Percentiles rank a stretch among this genome's conserved stretches.
phyloP scores from a whole-genome alignment of 2,113 vertebrate genomes.

The Micronycteris hirsuta region DNA sequence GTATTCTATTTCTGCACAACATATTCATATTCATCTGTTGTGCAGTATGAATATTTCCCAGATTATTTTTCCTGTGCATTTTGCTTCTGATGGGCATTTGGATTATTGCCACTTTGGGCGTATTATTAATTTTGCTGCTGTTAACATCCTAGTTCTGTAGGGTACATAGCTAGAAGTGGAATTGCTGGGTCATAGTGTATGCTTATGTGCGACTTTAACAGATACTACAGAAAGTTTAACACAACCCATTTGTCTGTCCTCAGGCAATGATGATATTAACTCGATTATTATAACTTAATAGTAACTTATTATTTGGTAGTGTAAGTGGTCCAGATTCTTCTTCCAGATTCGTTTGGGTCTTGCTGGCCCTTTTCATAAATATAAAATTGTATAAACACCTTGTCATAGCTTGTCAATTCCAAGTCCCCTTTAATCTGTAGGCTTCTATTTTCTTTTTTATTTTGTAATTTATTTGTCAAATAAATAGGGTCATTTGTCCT shows the following conservation, averaged over 20 bases:
- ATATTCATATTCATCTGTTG: no score
- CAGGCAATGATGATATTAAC: background rate
- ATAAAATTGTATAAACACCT: background rate
- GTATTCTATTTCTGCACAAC: background rate
- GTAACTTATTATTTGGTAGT: background rate
- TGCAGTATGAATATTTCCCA: background rate
- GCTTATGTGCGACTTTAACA: background rate
- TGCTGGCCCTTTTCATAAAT: background rate
- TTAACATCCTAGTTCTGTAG: background rate
- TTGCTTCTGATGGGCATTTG: constrained; percentile 4
- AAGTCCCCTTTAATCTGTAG: background rate
- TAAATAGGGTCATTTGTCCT: background rate
- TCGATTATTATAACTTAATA: background rate
- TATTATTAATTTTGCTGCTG: background rate
- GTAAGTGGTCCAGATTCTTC: background rate
- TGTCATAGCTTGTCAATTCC: background rate
- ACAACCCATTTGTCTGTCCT: background rate
- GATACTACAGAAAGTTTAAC: background rate
- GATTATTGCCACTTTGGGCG: background rate
- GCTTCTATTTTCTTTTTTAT: background rate
- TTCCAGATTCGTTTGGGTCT: background rate
- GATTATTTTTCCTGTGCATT: background rate
- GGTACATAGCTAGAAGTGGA: background rate
- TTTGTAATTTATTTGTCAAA: background rate
- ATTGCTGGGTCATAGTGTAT: background rate